Percentiles rank a stretch among this genome's conserved stretches.
phyloP scores from a whole-genome alignment of 2,888 invertebrate species.

The Unio delphinus region DNA sequence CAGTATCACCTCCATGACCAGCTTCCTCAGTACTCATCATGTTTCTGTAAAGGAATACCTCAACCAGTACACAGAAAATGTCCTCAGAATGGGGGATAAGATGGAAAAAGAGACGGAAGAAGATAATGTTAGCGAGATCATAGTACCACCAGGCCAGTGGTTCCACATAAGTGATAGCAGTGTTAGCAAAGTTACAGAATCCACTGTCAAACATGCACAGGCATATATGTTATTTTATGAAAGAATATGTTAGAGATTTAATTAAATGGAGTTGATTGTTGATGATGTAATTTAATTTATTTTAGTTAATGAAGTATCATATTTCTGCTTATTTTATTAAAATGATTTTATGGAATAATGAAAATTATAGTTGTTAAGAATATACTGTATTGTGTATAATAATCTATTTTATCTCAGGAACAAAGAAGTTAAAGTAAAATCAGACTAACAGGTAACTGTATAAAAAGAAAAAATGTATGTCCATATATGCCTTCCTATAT shows the following conservation, averaged over 20 bases:
- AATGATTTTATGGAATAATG: no score
- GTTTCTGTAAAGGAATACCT: slow-evolving; percentile 49
- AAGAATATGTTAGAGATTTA: slow-evolving; percentile 76
- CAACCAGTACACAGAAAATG: slow-evolving; percentile 31
- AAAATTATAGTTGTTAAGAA: no score
- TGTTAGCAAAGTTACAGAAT: slow-evolving; percentile 84
- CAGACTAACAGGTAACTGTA: no score
- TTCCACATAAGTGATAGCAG: slow-evolving; percentile 93
- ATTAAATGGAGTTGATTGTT: no score
- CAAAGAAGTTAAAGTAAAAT: no score
- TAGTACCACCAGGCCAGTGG: slow-evolving; percentile 82
- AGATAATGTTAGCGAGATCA: slow-evolving; percentile 47
- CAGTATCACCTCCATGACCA: slow-evolving; percentile 44
- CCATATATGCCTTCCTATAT: no score
- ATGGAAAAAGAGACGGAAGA: slow-evolving; percentile 27
- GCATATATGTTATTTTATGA: slow-evolving; percentile 99
- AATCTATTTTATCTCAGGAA: no score
- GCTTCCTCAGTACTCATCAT: slow-evolving; percentile 49
- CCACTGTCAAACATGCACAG: slow-evolving; percentile 86
- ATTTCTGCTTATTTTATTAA: no score
- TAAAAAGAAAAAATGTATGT: no score
- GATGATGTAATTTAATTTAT: no score
- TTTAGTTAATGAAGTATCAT: no score
- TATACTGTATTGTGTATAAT: no score
- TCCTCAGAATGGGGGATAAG: slow-evolving; percentile 7